These are phyloP conservation scores for Zele albiditarsus DNA, from an alignment of 2,888 invertebrate species.

Conservation along the genomic window DNA sequence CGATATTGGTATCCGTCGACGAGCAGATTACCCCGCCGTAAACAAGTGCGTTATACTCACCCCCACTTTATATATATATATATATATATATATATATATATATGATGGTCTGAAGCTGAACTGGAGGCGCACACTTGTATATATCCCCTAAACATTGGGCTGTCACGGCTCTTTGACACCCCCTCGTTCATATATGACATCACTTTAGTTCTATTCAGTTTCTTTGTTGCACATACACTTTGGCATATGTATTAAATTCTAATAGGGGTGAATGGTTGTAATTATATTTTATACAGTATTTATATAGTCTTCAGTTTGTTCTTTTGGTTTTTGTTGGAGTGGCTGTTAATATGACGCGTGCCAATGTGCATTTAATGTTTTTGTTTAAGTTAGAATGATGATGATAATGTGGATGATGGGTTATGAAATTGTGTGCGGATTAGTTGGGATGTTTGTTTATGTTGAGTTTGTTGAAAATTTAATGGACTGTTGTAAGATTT, in stretches of 20 bases:
- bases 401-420: too few relatives aligned
- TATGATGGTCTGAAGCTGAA: neutral
- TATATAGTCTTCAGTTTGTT: neutral
- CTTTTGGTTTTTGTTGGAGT: slow-evolving; percentile 31
- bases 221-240: slow-evolving; percentile 51
- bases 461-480: too few relatives aligned
- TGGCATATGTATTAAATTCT: slow-evolving; percentile 64
- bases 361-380: slow-evolving; percentile 35
- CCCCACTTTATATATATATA: slow-evolving; percentile 39
- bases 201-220: slow-evolving; percentile 44
- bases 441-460: too few relatives aligned
- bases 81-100: neutral
- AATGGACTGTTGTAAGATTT: too few relatives aligned
- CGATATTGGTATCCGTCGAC: slow-evolving; percentile 72
- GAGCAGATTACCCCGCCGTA: slow-evolving; percentile 72
- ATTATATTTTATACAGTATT: neutral
- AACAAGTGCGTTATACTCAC: slow-evolving; percentile 63
- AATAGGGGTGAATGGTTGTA: slow-evolving; percentile 59
- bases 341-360: slow-evolving; percentile 47
- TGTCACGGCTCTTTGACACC: slow-evolving; percentile 38
- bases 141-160: slow-evolving; percentile 30
- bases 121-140: slow-evolving; percentile 26
- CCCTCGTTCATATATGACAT: slow-evolving; percentile 45
- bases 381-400: slow-evolving; percentile 6
- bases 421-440: too few relatives aligned